Conservation (phyloP, 2,797 vertebrate species). For the Phataginus tricuspis region DNA sequence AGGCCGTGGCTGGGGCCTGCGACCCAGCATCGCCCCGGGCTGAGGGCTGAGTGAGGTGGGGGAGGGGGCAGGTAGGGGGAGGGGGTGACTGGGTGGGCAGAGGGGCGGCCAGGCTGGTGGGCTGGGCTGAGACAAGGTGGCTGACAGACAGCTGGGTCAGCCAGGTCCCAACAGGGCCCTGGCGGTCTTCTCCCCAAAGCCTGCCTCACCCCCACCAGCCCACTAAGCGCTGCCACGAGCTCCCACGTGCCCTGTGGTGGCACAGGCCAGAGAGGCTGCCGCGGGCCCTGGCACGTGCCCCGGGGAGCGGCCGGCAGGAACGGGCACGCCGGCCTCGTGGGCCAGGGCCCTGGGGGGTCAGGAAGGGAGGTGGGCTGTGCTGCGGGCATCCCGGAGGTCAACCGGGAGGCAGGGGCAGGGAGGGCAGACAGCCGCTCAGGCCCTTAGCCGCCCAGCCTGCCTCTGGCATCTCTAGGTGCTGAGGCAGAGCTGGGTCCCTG, state of each 20-base stretch:
- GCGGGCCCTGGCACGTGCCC: accelerated
- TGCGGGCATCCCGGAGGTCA: not conserved
- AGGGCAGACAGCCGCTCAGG: not conserved
- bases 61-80: not conserved
- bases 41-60: not conserved
- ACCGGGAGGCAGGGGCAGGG: not conserved
- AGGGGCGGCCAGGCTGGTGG: accelerated
- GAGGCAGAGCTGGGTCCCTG: accelerated
- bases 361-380: slow-evolving; percentile 65
- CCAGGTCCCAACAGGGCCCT: accelerated
- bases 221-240: accelerated
- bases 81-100: not conserved
- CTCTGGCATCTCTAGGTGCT: accelerated
- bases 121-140: not conserved
- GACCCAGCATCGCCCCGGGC: accelerated
- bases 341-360: not conserved
- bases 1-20: not conserved
- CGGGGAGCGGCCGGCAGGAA: slow-evolving; percentile 76
- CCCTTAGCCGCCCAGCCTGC: not conserved
- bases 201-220: accelerated
- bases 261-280: not conserved
- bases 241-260: not conserved
- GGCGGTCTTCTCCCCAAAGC: not conserved
- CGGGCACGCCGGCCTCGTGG: slow-evolving; percentile 58
- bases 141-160: too few species aligned